Conservation (phyloP, 92 coral and sea anemone genomes). For the Palythoa grandis region DNA sequence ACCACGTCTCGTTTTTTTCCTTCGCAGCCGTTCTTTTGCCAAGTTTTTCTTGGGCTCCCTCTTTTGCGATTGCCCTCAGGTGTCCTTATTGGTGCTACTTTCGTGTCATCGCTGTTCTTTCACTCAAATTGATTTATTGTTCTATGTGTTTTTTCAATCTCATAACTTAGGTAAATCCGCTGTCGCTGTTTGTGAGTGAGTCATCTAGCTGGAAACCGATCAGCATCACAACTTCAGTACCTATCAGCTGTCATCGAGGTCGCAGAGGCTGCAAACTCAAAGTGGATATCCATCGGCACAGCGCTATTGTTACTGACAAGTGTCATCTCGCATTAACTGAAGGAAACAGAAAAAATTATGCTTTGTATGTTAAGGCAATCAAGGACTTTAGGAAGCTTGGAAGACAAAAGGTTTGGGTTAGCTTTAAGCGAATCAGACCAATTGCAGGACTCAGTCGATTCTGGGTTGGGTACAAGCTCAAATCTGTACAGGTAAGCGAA, state of each 20-base stretch:
- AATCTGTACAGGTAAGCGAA: conserved; percentile 57
- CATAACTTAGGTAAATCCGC: conserved; percentile 65
- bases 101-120: too few species aligned
- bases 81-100: too few species aligned
- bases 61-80: too few species aligned
- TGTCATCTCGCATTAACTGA: conserved; percentile 69
- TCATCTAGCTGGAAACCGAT: conserved; percentile 70
- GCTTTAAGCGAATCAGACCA: conserved; percentile 62
- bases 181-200: conserved; percentile 60
- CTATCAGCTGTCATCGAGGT: conserved; percentile 72
- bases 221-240: conserved; percentile 58
- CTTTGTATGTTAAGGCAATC: conserved; percentile 70
- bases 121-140: too few species aligned
- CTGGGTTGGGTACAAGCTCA: conserved; percentile 76
- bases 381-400: conserved; percentile 72
- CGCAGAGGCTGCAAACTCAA: conserved; percentile 48
- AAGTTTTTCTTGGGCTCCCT: too few species aligned
- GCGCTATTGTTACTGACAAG: conserved; percentile 74
- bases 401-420: conserved; percentile 51
- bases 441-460: conserved; percentile 77
- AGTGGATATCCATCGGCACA: conserved; percentile 62
- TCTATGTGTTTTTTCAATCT: neutral
- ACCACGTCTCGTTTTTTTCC: too few species aligned
- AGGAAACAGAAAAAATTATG: conserved; percentile 57
- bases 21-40: too few species aligned